phyloP scores from a whole-genome alignment of 2,797 vertebrate genomes.

The Spinus olivaceus region DNA sequence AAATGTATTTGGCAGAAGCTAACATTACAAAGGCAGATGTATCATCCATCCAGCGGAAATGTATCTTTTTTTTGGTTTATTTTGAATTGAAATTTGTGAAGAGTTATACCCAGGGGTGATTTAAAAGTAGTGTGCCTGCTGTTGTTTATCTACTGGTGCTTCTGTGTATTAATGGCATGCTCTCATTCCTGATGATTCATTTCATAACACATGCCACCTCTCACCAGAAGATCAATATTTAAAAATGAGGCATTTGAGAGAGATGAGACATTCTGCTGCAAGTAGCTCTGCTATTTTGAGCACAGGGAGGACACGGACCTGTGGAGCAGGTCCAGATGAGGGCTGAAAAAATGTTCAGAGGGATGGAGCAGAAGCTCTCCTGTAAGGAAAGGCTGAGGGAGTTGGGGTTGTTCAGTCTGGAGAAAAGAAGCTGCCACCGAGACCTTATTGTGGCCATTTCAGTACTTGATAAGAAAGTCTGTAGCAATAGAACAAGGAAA shows the following conservation, averaged over 20 bases:
- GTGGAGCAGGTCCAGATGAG: neutral
- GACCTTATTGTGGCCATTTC: neutral
- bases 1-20: neutral
- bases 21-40: neutral
- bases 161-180: neutral
- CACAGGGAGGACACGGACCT: neutral
- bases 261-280: neutral
- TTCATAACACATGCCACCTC: neutral
- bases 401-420: neutral
- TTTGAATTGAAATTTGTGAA: neutral
- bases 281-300: neutral
- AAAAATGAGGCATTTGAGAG: neutral
- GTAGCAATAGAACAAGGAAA: rapidly evolving
- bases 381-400: neutral
- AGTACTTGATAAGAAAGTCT: neutral
- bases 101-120: neutral
- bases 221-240: neutral
- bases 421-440: rapidly evolving
- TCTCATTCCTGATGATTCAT: neutral
- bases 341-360: neutral
- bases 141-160: neutral
- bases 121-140: neutral
- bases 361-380: neutral
- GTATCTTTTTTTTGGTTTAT: neutral
- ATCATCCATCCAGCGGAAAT: neutral